phyloP scores from a whole-genome alignment of 2,888 invertebrate genomes.

The Apamea monoglypha region DNA sequence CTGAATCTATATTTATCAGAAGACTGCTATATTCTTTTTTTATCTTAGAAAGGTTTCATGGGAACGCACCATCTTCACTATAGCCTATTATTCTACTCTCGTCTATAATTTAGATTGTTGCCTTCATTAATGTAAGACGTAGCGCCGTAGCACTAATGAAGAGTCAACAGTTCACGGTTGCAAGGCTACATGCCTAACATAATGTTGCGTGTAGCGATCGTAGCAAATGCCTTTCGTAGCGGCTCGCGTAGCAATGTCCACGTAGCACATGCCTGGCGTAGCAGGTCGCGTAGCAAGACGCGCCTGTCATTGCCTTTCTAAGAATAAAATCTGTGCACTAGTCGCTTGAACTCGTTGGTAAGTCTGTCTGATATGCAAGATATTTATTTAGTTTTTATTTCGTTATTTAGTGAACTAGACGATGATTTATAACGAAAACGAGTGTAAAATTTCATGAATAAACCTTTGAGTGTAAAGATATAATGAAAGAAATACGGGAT shows the following conservation, averaged over 20 bases:
- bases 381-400: not conserved
- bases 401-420: not conserved
- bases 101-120: not conserved
- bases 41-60: not conserved
- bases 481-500: too few relatives aligned
- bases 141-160: constrained; percentile 18
- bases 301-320: not conserved
- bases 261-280: constrained; percentile 51
- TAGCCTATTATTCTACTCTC: not conserved
- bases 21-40: too few relatives aligned
- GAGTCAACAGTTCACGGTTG: constrained; percentile 21
- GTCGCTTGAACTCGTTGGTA: not conserved
- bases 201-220: constrained; percentile 27
- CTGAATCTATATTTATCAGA: too few relatives aligned
- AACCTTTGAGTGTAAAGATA: too few relatives aligned
- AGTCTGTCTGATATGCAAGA: not conserved
- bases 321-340: not conserved
- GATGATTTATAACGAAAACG: not conserved
- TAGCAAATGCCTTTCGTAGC: constrained; percentile 50
- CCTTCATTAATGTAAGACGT: constrained; percentile 3
- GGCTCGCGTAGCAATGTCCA: constrained; percentile 37
- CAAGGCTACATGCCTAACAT: constrained; percentile 15
- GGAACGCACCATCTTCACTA: not conserved
- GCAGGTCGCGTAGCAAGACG: constrained; percentile 27
- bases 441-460: not conserved